phyloP scores from a whole-genome alignment of 1,140 invertebrate genomes.

The Geopemphigus sp. region DNA sequence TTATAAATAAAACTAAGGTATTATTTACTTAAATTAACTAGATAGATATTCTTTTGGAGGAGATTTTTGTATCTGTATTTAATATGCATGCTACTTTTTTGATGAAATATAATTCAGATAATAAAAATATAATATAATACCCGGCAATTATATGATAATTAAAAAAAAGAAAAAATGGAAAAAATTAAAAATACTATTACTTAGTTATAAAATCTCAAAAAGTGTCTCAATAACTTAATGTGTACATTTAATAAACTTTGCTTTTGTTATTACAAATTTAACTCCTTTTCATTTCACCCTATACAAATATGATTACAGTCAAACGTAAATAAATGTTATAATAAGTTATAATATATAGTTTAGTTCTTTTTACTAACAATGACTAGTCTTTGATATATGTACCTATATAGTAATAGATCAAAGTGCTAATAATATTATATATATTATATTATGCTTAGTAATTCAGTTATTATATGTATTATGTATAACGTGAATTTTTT shows the following conservation, averaged over 20 bases:
- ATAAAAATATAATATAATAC: too few species aligned
- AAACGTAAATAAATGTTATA: neutral
- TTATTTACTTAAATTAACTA: too few species aligned
- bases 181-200: too few species aligned
- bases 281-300: neutral
- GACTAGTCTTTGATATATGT: neutral
- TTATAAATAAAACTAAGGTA: too few species aligned
- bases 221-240: neutral
- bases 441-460: neutral
- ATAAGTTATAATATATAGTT: neutral
- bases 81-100: too few species aligned
- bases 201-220: too few species aligned
- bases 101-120: too few species aligned
- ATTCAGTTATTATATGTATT: constrained; percentile 9
- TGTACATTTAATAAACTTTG: neutral
- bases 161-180: too few species aligned
- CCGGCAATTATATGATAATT: too few species aligned
- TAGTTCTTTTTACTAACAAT: neutral
- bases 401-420: constrained; percentile 15
- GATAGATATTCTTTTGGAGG: too few species aligned
- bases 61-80: too few species aligned
- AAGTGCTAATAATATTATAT: constrained; percentile 34
- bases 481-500: neutral
- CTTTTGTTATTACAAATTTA: too few species aligned
- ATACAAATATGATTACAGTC: neutral